A percentile compares a stretch with the other conserved stretches of the same genome.
phyloP scores from a whole-genome alignment of 2,797 vertebrate genomes.

The Staurois parvus region DNA sequence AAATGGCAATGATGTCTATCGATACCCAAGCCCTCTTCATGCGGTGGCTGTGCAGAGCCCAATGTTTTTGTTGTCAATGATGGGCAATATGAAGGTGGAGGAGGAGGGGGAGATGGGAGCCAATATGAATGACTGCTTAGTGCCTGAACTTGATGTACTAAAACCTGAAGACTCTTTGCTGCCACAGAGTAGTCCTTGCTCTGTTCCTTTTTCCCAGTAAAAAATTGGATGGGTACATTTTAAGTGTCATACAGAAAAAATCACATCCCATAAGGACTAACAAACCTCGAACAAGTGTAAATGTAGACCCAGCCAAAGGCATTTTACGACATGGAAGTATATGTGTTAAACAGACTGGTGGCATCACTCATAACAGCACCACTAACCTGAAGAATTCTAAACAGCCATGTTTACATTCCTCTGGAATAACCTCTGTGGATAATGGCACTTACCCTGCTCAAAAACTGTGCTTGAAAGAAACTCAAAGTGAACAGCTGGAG shows the following conservation, averaged over 20 bases:
- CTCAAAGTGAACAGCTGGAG: conserved; percentile 74
- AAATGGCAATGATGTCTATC: conserved; percentile 85
- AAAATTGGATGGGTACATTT: conserved; percentile 89
- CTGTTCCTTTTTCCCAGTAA: conserved; percentile 73
- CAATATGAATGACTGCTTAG: conserved; percentile 68
- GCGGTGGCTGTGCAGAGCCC: conserved; percentile 89
- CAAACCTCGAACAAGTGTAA: conserved; percentile 91
- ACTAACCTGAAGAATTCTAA: conserved; percentile 77
- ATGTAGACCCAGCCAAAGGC: conserved; percentile 85
- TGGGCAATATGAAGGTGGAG: conserved; percentile 70
- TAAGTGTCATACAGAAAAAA: conserved; percentile 87
- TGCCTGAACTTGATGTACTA: conserved; percentile 68
- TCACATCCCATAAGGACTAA: conserved; percentile 85
- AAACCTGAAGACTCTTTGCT: conserved; percentile 71
- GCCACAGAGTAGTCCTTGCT: conserved; percentile 74
- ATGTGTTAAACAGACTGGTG: conserved; percentile 76
- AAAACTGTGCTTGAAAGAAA: conserved; percentile 78
- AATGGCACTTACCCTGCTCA: conserved; percentile 69
- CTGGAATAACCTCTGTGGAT: conserved; percentile 67
- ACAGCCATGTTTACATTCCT: conserved; percentile 70
- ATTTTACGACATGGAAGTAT: conserved; percentile 86
- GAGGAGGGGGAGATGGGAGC: conserved; percentile 71
- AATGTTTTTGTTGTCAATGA: conserved; percentile 81
- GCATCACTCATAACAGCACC: conserved; percentile 66
- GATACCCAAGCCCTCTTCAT: conserved; percentile 90